phyloP scores from a whole-genome alignment of 2,797 vertebrate genomes.

The Ateles fusciceps region DNA sequence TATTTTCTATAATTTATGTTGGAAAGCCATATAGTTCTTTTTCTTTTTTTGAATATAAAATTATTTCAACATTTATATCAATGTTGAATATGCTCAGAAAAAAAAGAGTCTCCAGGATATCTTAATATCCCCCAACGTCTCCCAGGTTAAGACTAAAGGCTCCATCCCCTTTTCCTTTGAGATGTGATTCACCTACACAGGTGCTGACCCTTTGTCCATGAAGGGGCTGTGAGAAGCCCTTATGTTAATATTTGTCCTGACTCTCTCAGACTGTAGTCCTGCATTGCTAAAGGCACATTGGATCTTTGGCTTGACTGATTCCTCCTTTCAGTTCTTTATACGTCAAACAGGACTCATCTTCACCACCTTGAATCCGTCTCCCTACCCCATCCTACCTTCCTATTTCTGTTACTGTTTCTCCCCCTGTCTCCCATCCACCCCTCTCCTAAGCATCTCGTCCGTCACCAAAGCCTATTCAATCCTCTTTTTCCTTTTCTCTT shows the following conservation, averaged over 20 bases:
- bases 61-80: background rate
- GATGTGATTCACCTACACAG: background rate
- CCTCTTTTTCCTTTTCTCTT: background rate
- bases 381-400: background rate
- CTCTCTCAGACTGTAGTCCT: background rate
- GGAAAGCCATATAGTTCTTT: conserved; percentile 36
- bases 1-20: conserved; percentile 47
- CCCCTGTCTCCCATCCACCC: background rate
- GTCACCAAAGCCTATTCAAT: background rate
- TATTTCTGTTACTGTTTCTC: background rate
- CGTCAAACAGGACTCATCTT: background rate
- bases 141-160: background rate
- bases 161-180: background rate
- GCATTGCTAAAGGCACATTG: background rate
- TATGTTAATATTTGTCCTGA: background rate
- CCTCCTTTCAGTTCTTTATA: background rate
- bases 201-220: background rate
- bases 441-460: background rate
- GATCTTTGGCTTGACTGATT: conserved; percentile 13
- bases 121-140: background rate
- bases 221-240: background rate
- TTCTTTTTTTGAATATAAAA: background rate
- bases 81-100: background rate
- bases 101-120: background rate
- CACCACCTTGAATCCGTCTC: background rate